These are phyloP conservation scores for Pseudochirops corinnae DNA, from an alignment of 2,797 vertebrate genomes.

Conservation along the genomic window DNA sequence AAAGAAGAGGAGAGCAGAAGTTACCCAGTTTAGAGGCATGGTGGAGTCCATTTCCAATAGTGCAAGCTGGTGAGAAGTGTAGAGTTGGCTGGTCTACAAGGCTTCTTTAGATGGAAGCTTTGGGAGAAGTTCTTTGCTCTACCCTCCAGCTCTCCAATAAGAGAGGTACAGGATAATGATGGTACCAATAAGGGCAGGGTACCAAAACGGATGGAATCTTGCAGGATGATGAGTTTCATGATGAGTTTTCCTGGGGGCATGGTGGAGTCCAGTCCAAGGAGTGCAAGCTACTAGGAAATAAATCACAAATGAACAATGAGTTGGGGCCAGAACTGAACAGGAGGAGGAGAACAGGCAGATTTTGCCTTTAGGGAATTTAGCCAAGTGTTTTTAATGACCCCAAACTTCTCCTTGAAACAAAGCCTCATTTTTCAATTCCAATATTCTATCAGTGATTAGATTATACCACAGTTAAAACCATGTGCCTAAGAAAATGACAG, in stretches of 20 bases:
- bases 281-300: background rate
- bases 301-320: background rate
- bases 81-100: background rate
- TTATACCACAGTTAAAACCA: slow-evolving; percentile 2
- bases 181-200: background rate
- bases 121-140: background rate
- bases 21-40: background rate
- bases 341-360: background rate
- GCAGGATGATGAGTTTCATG: background rate
- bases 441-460: background rate
- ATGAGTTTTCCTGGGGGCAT: background rate
- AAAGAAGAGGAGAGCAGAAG: background rate
- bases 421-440: background rate
- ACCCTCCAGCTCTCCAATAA: background rate
- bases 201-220: background rate
- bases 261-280: background rate
- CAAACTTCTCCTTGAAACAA: background rate
- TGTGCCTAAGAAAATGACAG: slow-evolving; percentile 19
- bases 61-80: background rate
- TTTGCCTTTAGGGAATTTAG: background rate
- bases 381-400: background rate
- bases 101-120: background rate
- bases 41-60: background rate
- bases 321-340: background rate
- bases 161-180: background rate